Evolutionary conservation across 1,140 invertebrate genomes (phyloP).

Genomic region (Cyrtorhinus lividipennis): DNA sequence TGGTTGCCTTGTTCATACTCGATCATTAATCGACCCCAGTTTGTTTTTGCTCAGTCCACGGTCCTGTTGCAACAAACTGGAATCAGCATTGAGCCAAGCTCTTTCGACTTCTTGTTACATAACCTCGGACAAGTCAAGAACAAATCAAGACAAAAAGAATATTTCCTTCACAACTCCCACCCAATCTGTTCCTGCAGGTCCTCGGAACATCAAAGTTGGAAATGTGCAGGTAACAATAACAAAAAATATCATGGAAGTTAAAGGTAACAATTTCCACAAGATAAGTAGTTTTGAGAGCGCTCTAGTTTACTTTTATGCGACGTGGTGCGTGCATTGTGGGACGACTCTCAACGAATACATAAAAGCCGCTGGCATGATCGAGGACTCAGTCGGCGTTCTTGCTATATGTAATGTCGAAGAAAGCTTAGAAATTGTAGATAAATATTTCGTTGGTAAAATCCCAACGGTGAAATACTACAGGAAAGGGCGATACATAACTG

Average conservation of each 20-base stretch:
- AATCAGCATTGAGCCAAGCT: neutral
- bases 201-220: neutral
- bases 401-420: slow-evolving; percentile 4
- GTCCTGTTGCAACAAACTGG: neutral
- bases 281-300: neutral
- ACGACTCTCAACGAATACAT: neutral
- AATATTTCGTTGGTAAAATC: neutral
- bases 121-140: too few species aligned
- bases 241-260: neutral
- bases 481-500: slow-evolving; percentile 3
- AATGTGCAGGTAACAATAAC: neutral
- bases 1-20: too few species aligned
- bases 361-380: slow-evolving; percentile 1
- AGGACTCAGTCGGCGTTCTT: neutral
- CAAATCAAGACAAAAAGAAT: neutral
- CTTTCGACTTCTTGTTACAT: neutral
- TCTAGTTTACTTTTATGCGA: neutral
- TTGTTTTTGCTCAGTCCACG: too few species aligned
- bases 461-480: slow-evolving; percentile 7
- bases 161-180: neutral
- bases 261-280: neutral
- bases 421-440: neutral
- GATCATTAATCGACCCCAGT: too few species aligned
- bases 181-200: neutral
- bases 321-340: neutral